These are phyloP conservation scores for Siniperca knerii DNA, from an alignment of 2,113 vertebrate genomes.

Conservation along the genomic window DNA sequence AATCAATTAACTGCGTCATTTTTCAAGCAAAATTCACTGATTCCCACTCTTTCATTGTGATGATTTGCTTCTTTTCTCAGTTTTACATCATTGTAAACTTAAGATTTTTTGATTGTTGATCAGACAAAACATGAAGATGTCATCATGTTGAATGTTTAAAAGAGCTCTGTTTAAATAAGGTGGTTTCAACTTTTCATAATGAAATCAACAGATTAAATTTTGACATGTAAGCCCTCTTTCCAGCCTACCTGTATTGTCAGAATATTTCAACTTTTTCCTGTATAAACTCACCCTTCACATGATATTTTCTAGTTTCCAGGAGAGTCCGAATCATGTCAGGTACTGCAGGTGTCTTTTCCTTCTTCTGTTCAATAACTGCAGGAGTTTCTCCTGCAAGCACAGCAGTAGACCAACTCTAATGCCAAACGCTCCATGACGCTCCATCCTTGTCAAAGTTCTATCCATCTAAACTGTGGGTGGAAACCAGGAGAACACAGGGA, in stretches of 20 bases:
- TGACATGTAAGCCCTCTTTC: not conserved
- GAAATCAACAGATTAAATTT: not conserved
- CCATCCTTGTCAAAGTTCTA: conserved; percentile 12
- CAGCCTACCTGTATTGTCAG: not conserved
- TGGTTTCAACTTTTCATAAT: not conserved
- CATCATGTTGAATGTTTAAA: not conserved
- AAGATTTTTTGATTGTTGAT: not conserved
- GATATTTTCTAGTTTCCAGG: conserved; percentile 1
- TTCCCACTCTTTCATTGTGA: not conserved
- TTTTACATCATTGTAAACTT: not conserved
- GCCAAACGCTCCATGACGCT: conserved; percentile 36
- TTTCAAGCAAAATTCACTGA: not conserved
- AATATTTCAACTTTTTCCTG: not conserved
- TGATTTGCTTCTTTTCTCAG: not conserved
- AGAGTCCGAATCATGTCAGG: not conserved
- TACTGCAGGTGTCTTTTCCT: conserved; percentile 24
- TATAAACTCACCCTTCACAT: not conserved
- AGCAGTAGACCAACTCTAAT: conserved; percentile 19
- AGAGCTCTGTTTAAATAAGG: not conserved
- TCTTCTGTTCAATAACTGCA: conserved; percentile 24
- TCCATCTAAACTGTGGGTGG: conserved; percentile 4
- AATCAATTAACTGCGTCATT: not conserved
- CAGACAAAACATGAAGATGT: not conserved
- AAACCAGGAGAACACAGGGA: conserved; percentile 18
- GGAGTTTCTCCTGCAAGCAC: conserved; percentile 31